phyloP scores from a whole-genome alignment of 2,888 invertebrate species.

The Volucella bombylans region DNA sequence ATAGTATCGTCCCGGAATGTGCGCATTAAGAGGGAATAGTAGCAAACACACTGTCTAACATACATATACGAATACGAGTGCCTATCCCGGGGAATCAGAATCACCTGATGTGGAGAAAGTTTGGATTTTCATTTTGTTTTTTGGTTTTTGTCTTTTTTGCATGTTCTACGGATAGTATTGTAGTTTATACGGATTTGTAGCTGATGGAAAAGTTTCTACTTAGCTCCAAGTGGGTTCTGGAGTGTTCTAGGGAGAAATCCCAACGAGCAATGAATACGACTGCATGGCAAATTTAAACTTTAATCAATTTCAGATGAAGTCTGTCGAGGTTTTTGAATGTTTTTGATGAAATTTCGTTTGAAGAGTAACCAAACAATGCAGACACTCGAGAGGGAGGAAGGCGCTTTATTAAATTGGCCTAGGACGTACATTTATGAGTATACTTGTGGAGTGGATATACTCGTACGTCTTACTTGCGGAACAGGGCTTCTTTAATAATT shows the following conservation, averaged over 20 bases:
- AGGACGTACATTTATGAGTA: too few relatives aligned
- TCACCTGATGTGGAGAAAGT: slow-evolving; percentile 68
- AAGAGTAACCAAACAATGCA: slow-evolving; percentile 8
- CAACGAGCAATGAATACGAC: slow-evolving; percentile 38
- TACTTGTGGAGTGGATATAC: too few relatives aligned
- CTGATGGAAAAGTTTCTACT: slow-evolving; percentile 49
- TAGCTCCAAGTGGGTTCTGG: slow-evolving; percentile 36
- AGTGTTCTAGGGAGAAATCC: slow-evolving; percentile 1
- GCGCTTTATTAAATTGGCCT: too few relatives aligned
- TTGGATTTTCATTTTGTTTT: not conserved
- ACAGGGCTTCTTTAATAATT: too few relatives aligned
- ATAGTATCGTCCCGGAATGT: slow-evolving; percentile 64
- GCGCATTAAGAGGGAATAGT: slow-evolving; percentile 59
- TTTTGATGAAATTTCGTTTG: slow-evolving; percentile 17
- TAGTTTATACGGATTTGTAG: slow-evolving; percentile 52
- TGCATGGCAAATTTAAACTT: slow-evolving; percentile 37
- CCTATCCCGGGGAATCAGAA: slow-evolving; percentile 44
- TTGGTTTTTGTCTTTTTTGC: not conserved
- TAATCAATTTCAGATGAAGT: too few relatives aligned
- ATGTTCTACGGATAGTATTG: not conserved
- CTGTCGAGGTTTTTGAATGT: not conserved
- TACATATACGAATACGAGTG: too few relatives aligned
- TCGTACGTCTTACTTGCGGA: too few relatives aligned
- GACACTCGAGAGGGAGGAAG: slow-evolving; percentile 1
- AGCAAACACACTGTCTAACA: slow-evolving; percentile 31